phyloP scores from a whole-genome alignment of 2,113 vertebrate genomes.

The Plecturocebus donacophilus region DNA sequence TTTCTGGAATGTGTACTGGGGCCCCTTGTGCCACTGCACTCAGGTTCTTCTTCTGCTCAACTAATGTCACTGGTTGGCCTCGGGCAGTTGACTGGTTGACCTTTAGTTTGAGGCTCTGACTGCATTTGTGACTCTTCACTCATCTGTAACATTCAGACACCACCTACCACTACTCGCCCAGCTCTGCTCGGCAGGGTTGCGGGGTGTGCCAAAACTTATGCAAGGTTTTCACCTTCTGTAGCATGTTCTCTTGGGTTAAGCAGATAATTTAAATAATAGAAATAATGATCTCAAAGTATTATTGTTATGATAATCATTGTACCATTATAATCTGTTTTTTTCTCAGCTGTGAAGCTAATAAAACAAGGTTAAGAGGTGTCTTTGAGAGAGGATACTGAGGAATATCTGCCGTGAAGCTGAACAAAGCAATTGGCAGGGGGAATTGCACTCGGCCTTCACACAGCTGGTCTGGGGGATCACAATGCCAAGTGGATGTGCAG shows the following conservation, averaged over 20 bases:
- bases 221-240: not conserved
- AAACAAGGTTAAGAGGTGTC: slow-evolving; percentile 1
- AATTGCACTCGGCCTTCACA: not conserved
- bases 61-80: not conserved
- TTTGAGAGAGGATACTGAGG: not conserved
- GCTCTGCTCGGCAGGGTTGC: not conserved
- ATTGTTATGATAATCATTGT: not conserved
- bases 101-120: not conserved
- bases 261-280: slow-evolving; percentile 18
- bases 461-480: not conserved
- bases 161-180: fast-evolving
- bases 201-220: not conserved
- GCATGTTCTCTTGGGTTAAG: not conserved
- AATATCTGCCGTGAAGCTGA: not conserved
- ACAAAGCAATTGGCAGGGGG: fast-evolving
- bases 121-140: not conserved
- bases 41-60: not conserved
- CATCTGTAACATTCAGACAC: not conserved
- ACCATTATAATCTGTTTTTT: not conserved
- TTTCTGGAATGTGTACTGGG: not conserved
- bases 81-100: not conserved
- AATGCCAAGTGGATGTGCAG: not conserved
- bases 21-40: not conserved
- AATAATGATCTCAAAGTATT: not conserved
- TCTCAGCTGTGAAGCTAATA: not conserved